Conservation (phyloP, 1,140 invertebrate genomes). For the Zaprionus ghesquierei region DNA sequence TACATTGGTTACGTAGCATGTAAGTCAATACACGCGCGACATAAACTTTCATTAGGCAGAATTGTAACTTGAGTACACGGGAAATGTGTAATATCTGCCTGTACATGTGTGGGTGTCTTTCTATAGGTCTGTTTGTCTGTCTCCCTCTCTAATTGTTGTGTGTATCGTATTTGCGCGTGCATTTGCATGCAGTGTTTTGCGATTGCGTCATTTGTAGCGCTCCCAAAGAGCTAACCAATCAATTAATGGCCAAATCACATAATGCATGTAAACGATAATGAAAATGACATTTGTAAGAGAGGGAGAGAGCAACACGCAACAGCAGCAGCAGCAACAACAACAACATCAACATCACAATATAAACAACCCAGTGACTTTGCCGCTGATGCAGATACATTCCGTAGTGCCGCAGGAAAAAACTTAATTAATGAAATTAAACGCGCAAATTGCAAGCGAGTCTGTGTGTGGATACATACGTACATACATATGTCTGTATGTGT, state of each 20-base stretch:
- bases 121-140: neutral
- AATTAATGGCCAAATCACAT: conserved; percentile 75
- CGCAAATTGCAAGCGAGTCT: conserved; percentile 38
- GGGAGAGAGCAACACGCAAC: conserved; percentile 33
- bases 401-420: conserved; percentile 4
- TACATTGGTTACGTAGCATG: conserved; percentile 46
- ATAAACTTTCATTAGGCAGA: conserved; percentile 48
- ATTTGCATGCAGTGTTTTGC: conserved; percentile 33
- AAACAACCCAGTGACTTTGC: neutral
- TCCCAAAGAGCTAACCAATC: conserved; percentile 52
- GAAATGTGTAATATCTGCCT: neutral
- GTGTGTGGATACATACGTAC: no score
- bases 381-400: conserved; percentile 51
- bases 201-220: conserved; percentile 54
- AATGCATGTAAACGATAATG: conserved; percentile 77
- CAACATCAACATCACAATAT: neutral
- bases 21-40: conserved; percentile 56
- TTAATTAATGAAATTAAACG: conserved; percentile 75
- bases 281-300: conserved; percentile 73
- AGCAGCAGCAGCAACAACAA: conserved; percentile 12
- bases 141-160: neutral
- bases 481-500: neutral
- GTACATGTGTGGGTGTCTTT: neutral
- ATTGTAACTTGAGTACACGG: conserved; percentile 18
- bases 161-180: conserved; percentile 8